These are phyloP conservation scores for Cyprinus carpio DNA, from an alignment of 2,113 vertebrate species.

Conservation along the genomic window DNA sequence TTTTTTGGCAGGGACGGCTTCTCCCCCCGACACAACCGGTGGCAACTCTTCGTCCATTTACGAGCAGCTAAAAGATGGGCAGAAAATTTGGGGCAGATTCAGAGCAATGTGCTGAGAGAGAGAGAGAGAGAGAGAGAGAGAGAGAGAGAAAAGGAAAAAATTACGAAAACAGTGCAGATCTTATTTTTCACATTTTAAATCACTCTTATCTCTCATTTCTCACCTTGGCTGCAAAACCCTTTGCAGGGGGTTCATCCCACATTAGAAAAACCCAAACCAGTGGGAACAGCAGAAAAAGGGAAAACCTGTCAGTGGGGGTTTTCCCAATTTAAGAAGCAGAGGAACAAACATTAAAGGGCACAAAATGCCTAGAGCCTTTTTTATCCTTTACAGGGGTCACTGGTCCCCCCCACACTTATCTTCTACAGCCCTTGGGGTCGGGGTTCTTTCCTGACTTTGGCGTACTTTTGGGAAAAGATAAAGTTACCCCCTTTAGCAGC, in stretches of 20 bases:
- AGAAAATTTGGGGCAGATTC: conserved; percentile 76
- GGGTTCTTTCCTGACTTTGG: conserved; percentile 78
- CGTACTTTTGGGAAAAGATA: conserved; percentile 67
- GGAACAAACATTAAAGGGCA: conserved; percentile 7
- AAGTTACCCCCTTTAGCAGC: neutral
- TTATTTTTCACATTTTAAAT: neutral
- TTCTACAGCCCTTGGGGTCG: conserved; percentile 78
- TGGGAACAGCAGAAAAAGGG: conserved; percentile 72
- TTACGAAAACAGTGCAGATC: neutral
- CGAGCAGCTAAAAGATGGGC: conserved; percentile 83
- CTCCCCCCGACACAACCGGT: conserved; percentile 48
- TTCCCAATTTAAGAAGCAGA: conserved; percentile 66
- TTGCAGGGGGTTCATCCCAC: conserved; percentile 80
- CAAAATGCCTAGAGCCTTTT: neutral
- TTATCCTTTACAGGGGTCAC: neutral
- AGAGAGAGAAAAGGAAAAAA: no score
- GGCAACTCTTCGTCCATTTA: conserved; percentile 84
- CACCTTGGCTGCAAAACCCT: conserved; percentile 82
- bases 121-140: no score
- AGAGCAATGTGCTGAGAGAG: conserved; percentile 76
- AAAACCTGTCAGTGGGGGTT: conserved; percentile 79
- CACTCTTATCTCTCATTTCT: neutral
- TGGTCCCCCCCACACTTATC: conserved; percentile 49
- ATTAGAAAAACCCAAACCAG: conserved; percentile 75
- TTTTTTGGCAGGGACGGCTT: conserved; percentile 52